Conservation (phyloP, 2,888 invertebrate genomes). For the Andricus quercusramuli region DNA sequence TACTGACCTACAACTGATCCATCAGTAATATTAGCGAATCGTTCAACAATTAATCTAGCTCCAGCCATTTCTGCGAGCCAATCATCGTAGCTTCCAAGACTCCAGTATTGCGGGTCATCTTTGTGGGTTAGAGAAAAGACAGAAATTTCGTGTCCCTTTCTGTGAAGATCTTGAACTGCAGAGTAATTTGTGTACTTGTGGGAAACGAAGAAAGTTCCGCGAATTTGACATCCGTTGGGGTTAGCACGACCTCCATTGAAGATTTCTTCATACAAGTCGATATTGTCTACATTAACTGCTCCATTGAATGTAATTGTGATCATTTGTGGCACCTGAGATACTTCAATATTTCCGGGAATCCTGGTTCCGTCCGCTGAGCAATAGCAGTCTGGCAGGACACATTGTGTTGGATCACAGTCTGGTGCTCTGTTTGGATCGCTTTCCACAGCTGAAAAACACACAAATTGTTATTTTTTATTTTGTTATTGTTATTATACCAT, state of each 20-base stretch:
- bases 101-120: constrained; percentile 95
- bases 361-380: constrained; percentile 95
- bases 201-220: constrained; percentile 94
- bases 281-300: constrained; percentile 94
- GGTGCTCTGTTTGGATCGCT: constrained; percentile 95
- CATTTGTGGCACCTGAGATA: constrained; percentile 94
- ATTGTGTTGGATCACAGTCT: constrained; percentile 93
- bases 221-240: constrained; percentile 93
- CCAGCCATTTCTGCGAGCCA: constrained; percentile 98
- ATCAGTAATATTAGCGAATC: constrained; percentile 95
- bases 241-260: constrained; percentile 92
- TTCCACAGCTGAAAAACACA: constrained; percentile 86
- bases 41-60: constrained; percentile 90
- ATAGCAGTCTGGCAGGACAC: constrained; percentile 94
- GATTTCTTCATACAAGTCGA: constrained; percentile 93
- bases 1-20: constrained; percentile 87
- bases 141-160: constrained; percentile 94
- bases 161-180: constrained; percentile 92
- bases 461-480: background rate
- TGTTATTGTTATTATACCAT: no score
- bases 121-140: constrained; percentile 96
- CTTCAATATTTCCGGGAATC: constrained; percentile 91
- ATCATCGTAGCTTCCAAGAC: constrained; percentile 91
- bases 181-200: constrained; percentile 96
- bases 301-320: constrained; percentile 96